Percentiles rank a stretch among this genome's conserved stretches.
Conservation (phyloP, 2,888 invertebrate genomes). For the Neoitamus cyanurus region DNA sequence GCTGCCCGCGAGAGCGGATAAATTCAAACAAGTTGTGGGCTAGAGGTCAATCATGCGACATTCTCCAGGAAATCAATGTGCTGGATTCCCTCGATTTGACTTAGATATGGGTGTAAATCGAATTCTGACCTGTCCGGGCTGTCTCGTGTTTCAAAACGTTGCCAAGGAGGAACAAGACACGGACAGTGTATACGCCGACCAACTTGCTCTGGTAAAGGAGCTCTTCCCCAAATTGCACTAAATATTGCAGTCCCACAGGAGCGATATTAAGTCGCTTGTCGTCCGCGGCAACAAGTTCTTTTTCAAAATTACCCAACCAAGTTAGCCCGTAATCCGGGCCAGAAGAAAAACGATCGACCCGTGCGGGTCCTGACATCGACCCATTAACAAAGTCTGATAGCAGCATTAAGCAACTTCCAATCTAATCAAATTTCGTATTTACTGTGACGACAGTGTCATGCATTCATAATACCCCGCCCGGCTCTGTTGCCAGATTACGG, state of each 20-base stretch:
- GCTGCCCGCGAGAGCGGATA: neutral
- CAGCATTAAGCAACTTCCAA: slow-evolving; percentile 45
- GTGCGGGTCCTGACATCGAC: slow-evolving; percentile 23
- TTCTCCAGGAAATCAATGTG: slow-evolving; percentile 8
- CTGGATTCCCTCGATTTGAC: neutral
- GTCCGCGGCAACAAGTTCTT: neutral
- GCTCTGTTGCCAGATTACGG: slow-evolving; percentile 4
- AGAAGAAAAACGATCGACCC: slow-evolving; percentile 5
- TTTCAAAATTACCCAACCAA: slow-evolving; percentile 15
- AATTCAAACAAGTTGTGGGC: slow-evolving; percentile 32
- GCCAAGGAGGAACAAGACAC: neutral
- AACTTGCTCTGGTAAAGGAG: neutral
- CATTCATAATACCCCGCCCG: slow-evolving; percentile 33
- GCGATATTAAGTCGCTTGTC: neutral
- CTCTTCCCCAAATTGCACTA: neutral
- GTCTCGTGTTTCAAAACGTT: neutral
- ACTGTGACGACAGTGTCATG: slow-evolving; percentile 46
- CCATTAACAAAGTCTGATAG: slow-evolving; percentile 46
- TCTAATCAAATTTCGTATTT: slow-evolving; percentile 46
- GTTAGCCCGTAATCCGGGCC: neutral
- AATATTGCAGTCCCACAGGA: neutral
- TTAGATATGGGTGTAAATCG: slow-evolving; percentile 13
- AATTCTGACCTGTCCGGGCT: neutral
- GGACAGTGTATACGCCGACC: neutral
- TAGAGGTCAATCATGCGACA: slow-evolving; percentile 27